A percentile compares a stretch with the other conserved stretches of the same genome.
Evolutionary conservation across 2,113 vertebrate species (phyloP).

Genomic region (Oreochromis tanganicae): DNA sequence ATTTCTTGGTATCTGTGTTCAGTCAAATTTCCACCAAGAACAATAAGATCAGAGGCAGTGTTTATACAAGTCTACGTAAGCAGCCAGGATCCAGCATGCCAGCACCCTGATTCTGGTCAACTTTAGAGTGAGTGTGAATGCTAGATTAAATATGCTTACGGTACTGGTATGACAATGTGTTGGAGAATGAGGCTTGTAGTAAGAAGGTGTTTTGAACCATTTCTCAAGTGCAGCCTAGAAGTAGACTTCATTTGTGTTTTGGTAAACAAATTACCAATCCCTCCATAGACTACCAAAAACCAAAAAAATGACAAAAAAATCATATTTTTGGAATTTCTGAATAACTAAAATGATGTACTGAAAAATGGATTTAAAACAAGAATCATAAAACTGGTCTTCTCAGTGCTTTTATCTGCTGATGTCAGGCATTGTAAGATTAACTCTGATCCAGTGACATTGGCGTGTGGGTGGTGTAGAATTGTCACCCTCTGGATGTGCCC

Average conservation of each 20-base stretch:
- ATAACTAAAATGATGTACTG: background rate
- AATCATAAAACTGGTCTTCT: background rate
- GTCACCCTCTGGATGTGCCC: background rate
- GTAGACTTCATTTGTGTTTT: background rate
- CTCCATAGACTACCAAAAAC: background rate
- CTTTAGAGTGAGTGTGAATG: background rate
- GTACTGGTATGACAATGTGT: rapidly evolving
- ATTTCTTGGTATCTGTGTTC: background rate
- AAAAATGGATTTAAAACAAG: background rate
- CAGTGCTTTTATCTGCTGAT: background rate
- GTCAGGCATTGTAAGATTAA: background rate
- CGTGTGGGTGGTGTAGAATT: background rate
- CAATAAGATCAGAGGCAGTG: background rate
- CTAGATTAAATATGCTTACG: background rate
- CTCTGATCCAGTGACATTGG: background rate
- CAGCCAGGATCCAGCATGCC: background rate
- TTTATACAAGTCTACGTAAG: background rate
- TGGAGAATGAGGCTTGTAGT: background rate
- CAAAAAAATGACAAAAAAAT: background rate
- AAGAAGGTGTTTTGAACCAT: background rate
- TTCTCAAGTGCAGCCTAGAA: background rate
- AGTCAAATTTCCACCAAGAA: background rate
- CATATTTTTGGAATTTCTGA: background rate
- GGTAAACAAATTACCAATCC: background rate
- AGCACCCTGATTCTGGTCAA: background rate